Evolutionary conservation across 2,888 invertebrate species (phyloP).

Genomic region (Athalia cordata): DNA sequence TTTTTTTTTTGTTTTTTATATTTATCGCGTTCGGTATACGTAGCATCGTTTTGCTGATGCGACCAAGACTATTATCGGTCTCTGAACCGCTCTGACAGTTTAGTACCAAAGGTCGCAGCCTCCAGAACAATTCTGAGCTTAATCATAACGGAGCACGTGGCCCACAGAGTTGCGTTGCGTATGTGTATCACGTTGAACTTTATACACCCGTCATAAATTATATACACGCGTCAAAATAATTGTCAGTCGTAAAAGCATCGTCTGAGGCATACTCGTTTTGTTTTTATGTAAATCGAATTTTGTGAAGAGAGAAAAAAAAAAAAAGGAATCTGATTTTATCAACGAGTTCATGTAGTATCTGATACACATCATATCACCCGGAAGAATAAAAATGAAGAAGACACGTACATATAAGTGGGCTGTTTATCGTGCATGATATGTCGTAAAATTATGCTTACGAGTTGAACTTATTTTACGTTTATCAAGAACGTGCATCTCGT

Average conservation of each 20-base stretch:
- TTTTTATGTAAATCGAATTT: too few species aligned
- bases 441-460: not conserved
- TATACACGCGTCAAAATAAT: not conserved
- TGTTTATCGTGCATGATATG: too few species aligned
- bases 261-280: too few species aligned
- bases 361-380: too few species aligned
- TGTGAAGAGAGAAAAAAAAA: too few species aligned
- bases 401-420: not conserved
- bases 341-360: too few species aligned
- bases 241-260: not conserved
- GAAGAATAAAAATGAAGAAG: too few species aligned
- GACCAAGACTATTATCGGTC: not conserved
- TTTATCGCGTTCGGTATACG: not conserved
- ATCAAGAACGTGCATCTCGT: constrained; percentile 20
- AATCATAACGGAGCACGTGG: constrained; percentile 27
- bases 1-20: not conserved
- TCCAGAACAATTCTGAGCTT: constrained; percentile 8
- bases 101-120: constrained; percentile 23
- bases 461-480: not conserved
- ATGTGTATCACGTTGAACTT: not conserved
- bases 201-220: not conserved
- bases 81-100: constrained; percentile 18
- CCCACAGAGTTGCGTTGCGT: not conserved
- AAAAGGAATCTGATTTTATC: too few species aligned
- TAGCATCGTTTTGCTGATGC: too few species aligned